Base-by-base conservation (phyloP, 64 coral and sea anemone genomes). In the Stichodactyla mertensii region DNA sequence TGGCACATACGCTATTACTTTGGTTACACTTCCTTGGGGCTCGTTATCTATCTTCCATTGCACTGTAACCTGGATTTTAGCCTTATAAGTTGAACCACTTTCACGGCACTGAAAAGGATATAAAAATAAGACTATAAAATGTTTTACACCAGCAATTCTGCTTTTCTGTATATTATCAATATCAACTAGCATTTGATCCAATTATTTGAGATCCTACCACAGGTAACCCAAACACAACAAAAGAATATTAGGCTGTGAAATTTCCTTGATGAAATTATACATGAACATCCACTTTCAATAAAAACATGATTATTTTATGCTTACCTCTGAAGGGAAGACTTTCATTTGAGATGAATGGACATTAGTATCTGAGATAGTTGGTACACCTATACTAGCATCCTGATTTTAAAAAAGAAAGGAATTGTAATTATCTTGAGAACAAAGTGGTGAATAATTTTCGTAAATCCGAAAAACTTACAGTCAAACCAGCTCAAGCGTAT, bases 41-140 rank as follows among this genome's bases (percentile, higher is more conserved):
- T 92, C 89, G n/a, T 99, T 95, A 51, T 99, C 83, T 57, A 99
- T 45, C 82, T 95, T 99, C 97, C 97, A 99, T 24, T 99, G 97
- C 16, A 99, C 10, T 11, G 90, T 92, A 18, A 99, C 93, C 52
- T 99, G 93, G 55, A 99, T 90, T 87, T 99, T 99, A 6, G 90
- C 87, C 80, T 91, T 94, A 91, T 99, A 99, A 52, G 88, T 99
- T 45, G 91, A 80, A 8, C 90, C 90, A 82, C 88, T 80, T 87
- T 99, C 93, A 7, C 97, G 87, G 58, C 93, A 95, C 97, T 98
- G 86, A 92, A 56, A 28, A 57, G 16, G 31, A 87, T 60, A 55
- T 83, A 20, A 5, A 16, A 84, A 6, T 45, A 89, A 15, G 54
- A 4, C 14, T 58, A 20, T 59, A 45, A 81, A 91, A 87, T 60